These are phyloP conservation scores for Cylindroiulus punctatus DNA, from an alignment of 2,888 invertebrate species.

Conservation along the genomic window DNA sequence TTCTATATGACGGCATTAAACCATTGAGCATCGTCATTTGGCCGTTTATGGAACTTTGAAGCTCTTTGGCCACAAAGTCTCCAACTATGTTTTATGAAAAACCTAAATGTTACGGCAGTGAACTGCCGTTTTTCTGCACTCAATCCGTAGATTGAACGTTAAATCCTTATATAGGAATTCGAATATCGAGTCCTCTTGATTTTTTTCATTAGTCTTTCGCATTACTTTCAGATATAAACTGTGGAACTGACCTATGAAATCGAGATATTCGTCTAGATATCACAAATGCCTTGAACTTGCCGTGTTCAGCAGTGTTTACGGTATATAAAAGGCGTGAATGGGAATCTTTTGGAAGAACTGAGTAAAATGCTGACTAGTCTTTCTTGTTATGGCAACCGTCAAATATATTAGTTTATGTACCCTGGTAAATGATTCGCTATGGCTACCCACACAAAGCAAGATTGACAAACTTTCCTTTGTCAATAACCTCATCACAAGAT, in stretches of 20 bases:
- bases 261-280: not conserved
- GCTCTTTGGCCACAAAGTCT: constrained; percentile 8
- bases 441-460: no score
- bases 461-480: no score
- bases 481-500: no score
- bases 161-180: constrained; percentile 1
- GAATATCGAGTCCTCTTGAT: not conserved
- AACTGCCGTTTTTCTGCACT: not conserved
- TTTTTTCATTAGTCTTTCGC: not conserved
- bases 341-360: no score
- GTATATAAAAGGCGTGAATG: no score
- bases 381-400: no score
- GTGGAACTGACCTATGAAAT: not conserved
- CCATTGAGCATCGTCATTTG: constrained; percentile 18
- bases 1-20: not conserved
- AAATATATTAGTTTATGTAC: no score
- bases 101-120: not conserved
- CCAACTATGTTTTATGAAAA: constrained; percentile 18
- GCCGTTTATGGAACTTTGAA: constrained; percentile 18
- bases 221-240: not conserved
- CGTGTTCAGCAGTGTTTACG: no score
- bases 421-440: no score
- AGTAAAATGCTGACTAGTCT: no score
- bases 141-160: not conserved
- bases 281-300: not conserved